These are phyloP conservation scores for Mobula birostris DNA, from an alignment of 2,113 vertebrate species.

Conservation along the genomic window DNA sequence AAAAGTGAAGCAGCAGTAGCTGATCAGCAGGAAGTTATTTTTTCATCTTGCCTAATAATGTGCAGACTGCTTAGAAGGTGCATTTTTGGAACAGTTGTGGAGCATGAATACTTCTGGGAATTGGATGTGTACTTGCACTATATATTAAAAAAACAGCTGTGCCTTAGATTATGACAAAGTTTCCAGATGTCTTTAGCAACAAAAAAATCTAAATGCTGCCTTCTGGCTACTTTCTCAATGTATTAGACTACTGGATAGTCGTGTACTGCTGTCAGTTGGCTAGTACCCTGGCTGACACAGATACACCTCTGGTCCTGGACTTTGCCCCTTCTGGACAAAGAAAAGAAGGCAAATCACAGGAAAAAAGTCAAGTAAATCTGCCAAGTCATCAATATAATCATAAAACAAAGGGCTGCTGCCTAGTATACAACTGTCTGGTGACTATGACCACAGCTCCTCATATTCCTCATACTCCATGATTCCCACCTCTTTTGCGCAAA, in stretches of 20 bases:
- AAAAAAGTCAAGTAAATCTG: too few species aligned
- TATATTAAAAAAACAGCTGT: not conserved
- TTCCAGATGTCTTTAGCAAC: not conserved
- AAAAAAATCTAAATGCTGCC: not conserved
- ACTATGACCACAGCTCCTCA: too few species aligned
- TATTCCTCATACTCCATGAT: too few species aligned
- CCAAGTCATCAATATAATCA: too few species aligned
- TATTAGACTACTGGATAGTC: not conserved
- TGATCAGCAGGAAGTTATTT: not conserved
- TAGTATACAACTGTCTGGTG: too few species aligned
- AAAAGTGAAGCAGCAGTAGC: not conserved
- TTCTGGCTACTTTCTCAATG: not conserved
- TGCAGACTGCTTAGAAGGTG: not conserved
- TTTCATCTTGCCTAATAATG: not conserved
- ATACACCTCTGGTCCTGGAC: too few species aligned
- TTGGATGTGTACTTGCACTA: not conserved
- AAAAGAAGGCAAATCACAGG: too few species aligned
- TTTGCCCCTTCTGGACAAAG: too few species aligned
- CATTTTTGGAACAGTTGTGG: not conserved
- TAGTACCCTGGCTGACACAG: too few species aligned
- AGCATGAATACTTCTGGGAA: not conserved
- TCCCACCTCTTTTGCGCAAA: too few species aligned
- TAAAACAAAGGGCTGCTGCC: too few species aligned
- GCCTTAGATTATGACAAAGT: not conserved
- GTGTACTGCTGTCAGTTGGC: not conserved